Conservation (phyloP, 1,140 invertebrate genomes). For the Brachionus plicatilis region DNA sequence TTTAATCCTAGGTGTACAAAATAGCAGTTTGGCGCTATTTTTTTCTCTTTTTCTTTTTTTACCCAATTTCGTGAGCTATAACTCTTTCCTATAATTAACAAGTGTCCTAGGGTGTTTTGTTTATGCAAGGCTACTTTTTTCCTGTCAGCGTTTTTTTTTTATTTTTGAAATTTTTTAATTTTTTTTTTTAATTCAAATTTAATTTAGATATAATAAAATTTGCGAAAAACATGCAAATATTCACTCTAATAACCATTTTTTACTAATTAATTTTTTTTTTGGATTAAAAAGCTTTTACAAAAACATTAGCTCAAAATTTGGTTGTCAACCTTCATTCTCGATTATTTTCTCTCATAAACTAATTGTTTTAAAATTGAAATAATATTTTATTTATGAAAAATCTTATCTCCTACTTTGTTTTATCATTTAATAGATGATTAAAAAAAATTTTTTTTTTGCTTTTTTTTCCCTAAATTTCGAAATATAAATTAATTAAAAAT, state of each 20-base stretch:
- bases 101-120: not conserved
- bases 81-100: not conserved
- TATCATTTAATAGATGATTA: too few relatives aligned
- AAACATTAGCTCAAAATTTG: not conserved
- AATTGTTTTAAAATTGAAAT: not conserved
- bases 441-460: not conserved
- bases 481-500: too few relatives aligned
- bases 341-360: not conserved
- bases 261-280: not conserved
- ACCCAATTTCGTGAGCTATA: not conserved
- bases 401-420: not conserved
- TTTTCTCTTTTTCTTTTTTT: too few relatives aligned
- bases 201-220: not conserved
- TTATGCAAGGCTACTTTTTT: not conserved
- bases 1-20: not conserved
- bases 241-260: not conserved
- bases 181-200: too few relatives aligned
- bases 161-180: too few relatives aligned
- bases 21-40: not conserved
- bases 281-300: not conserved
- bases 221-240: not conserved
- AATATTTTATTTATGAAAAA: not conserved
- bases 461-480: not conserved
- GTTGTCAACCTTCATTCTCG: not conserved
- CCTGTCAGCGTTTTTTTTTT: too few relatives aligned